Conservation (phyloP, 2,113 vertebrate species). For the Dromas ardeola region DNA sequence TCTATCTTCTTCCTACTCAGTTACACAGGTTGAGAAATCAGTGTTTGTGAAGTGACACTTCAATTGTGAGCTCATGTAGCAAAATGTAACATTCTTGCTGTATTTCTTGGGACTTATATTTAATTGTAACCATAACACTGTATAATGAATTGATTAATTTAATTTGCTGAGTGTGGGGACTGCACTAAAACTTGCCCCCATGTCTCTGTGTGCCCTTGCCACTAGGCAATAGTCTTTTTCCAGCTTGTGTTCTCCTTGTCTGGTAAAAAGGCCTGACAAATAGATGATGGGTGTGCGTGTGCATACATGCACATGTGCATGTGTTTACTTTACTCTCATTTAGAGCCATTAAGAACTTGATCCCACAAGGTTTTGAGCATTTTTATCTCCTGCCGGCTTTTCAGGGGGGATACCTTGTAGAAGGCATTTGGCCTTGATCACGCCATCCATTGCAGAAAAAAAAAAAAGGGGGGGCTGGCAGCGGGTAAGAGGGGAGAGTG, state of each 20-base stretch:
- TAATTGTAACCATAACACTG: background rate
- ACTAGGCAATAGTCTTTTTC: background rate
- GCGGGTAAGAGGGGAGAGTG: background rate
- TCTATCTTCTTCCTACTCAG: background rate
- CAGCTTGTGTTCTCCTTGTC: background rate
- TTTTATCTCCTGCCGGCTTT: constrained; percentile 13
- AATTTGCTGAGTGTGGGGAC: background rate
- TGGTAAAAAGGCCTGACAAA: constrained; percentile 36
- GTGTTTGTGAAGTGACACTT: background rate
- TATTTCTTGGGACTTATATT: background rate
- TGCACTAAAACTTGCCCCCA: background rate
- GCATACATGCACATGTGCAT: constrained; percentile 39
- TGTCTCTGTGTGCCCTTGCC: background rate
- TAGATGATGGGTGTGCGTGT: constrained; percentile 38
- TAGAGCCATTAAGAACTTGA: constrained; percentile 56
- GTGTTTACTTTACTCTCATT: constrained; percentile 53
- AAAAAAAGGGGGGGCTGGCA: background rate
- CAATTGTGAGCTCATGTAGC: background rate
- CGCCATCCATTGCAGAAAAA: background rate
- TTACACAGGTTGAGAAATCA: background rate
- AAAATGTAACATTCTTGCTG: background rate
- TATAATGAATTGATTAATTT: background rate
- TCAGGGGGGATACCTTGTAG: background rate
- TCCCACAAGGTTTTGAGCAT: constrained; percentile 14
- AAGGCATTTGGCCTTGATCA: background rate